Evolutionary conservation across 2,888 invertebrate genomes (phyloP), one percentile per base, ranked within the genome.

Genomic region (Micoletzkya japonica): DNA sequence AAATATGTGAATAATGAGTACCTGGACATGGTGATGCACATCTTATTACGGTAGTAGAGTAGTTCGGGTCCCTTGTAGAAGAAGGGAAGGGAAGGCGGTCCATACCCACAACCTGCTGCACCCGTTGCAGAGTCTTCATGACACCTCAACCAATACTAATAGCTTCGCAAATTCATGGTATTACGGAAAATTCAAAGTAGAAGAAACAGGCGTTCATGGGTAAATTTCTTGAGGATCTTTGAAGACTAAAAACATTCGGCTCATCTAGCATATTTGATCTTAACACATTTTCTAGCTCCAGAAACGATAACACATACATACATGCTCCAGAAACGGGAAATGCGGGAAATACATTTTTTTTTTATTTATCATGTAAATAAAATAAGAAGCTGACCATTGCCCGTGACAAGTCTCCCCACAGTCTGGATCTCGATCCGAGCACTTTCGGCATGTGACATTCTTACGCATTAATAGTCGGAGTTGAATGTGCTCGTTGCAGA

Each of bases 11-110:
- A 24, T 10, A 32, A 30, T 7, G 14, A 32, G 4, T 54, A 79
- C 79, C 84, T 76, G 56, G 80, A 81, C 60, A 84, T 66, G 1
- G 82, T 82, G 30, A 82, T 73, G 61, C 84, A 84, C 20, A 82
- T 70, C 71, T 82, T 82, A 70, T 72, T 76, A 4, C 80, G 70
- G 39, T 78, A 76, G 60, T 74, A 76, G 28, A 84, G 75, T 7
- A 84, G 61, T 36, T 84, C 81, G 1, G 79, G 77, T 0, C 81
- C 80, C 60, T 80, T 75, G 70, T 81, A 83, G 72, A 79, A 84
- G 67, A 79, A 85, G 17, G 84, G 84, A 3, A 84, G 75, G 0
- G 82, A 77, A 2, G 84, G 84, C 3, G 84, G 84, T 1, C 84
- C 84, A 64, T 76, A 84, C 1, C 84, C 84, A 57, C 84, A 84